These are phyloP conservation scores for Clupea harengus DNA, from an alignment of 2,113 vertebrate genomes.

Conservation along the genomic window DNA sequence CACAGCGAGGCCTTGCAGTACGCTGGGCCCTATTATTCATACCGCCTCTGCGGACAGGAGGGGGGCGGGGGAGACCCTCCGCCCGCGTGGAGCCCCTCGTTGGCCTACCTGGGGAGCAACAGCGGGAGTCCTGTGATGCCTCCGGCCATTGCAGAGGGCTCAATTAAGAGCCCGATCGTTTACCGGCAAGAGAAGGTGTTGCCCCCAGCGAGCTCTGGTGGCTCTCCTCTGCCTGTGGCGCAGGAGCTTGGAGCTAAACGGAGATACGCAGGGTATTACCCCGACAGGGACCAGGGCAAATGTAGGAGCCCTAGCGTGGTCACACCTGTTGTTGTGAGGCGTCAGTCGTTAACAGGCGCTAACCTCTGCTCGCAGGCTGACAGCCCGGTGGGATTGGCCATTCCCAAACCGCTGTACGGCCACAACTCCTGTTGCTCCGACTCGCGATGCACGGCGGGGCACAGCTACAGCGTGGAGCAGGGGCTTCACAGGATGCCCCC, in stretches of 20 bases:
- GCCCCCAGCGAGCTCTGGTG: conserved; percentile 52
- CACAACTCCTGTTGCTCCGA: conserved; percentile 71
- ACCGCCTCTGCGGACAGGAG: conserved; percentile 64
- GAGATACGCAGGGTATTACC: conserved; percentile 55
- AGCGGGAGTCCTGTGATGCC: conserved; percentile 60
- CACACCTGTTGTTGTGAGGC: conserved; percentile 45
- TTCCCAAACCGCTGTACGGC: conserved; percentile 84
- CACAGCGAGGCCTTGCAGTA: conserved; percentile 67
- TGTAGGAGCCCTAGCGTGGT: conserved; percentile 55
- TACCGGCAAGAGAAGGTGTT: conserved; percentile 62
- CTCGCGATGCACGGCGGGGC: conserved; percentile 60
- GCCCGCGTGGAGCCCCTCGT: conserved; percentile 61
- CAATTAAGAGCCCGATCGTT: conserved; percentile 56
- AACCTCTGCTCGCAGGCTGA: conserved; percentile 43
- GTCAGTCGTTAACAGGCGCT: conserved; percentile 44
- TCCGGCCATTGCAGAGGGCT: conserved; percentile 53
- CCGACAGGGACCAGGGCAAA: conserved; percentile 49
- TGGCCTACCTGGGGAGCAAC: conserved; percentile 37
- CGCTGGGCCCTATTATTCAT: conserved; percentile 77
- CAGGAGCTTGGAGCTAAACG: conserved; percentile 58
- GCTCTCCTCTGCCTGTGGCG: conserved; percentile 44
- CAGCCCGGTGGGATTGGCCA: conserved; percentile 64
- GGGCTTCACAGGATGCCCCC: conserved; percentile 58
- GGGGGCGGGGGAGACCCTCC: conserved; percentile 44
- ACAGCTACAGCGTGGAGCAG: conserved; percentile 59